phyloP scores from a whole-genome alignment of 2,888 invertebrate genomes.

The Dicroscelio sp. region DNA sequence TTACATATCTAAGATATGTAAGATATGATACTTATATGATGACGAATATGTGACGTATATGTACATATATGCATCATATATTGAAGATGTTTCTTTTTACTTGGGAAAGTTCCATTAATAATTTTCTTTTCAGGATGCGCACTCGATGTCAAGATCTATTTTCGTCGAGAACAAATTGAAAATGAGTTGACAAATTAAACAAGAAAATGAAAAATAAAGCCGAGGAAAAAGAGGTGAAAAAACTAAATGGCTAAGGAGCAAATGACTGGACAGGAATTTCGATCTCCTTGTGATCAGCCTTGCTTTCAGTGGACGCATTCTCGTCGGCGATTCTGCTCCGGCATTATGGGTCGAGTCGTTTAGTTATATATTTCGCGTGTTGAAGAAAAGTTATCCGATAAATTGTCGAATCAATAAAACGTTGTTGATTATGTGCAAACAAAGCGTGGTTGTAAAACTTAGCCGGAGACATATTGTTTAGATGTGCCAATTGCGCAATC shows the following conservation, averaged over 20 bases:
- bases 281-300: conserved; percentile 90
- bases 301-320: conserved; percentile 90
- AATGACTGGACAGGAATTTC: conserved; percentile 89
- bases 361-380: conserved; percentile 32
- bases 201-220: conserved; percentile 29
- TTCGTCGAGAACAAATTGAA: too few species aligned
- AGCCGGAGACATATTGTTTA: conserved; percentile 49
- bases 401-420: conserved; percentile 14
- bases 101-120: too few species aligned
- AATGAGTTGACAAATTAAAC: too few species aligned
- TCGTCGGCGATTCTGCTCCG: conserved; percentile 83
- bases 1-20: too few species aligned
- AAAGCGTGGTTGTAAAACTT: not conserved
- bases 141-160: too few species aligned
- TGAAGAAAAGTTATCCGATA: conserved; percentile 42
- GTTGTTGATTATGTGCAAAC: not conserved
- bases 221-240: too few species aligned
- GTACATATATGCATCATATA: too few species aligned
- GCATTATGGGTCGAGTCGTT: conserved; percentile 34
- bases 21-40: too few species aligned
- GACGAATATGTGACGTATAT: too few species aligned
- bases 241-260: conserved; percentile 27
- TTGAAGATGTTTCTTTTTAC: too few species aligned
- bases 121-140: too few species aligned
- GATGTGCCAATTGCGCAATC: conserved; percentile 47